These are phyloP conservation scores for Pantherophis alleghaniensis DNA, from an alignment of 2,797 vertebrate genomes.

Conservation along the genomic window DNA sequence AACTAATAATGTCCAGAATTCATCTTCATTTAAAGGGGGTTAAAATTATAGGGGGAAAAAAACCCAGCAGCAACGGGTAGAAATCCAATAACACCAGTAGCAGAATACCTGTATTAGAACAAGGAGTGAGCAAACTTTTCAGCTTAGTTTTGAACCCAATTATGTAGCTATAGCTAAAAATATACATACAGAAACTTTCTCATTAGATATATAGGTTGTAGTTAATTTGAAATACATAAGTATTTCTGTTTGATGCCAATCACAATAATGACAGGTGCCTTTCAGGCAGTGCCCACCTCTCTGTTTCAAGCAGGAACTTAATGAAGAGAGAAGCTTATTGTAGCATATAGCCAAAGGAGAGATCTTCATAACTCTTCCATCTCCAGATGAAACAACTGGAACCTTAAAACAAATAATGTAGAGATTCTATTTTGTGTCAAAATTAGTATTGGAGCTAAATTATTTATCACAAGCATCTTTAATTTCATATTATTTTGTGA, in stretches of 20 bases:
- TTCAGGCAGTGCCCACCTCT: neutral
- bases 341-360: neutral
- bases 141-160: neutral
- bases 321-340: neutral
- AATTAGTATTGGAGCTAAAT: neutral
- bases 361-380: neutral
- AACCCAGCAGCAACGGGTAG: neutral
- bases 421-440: neutral
- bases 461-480: neutral
- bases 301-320: neutral
- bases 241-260: neutral
- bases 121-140: neutral
- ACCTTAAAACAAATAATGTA: neutral
- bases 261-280: neutral
- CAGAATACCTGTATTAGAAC: neutral
- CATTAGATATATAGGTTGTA: neutral
- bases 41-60: neutral
- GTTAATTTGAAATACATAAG: neutral
- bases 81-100: neutral
- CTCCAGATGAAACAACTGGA: neutral
- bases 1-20: neutral
- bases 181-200: neutral
- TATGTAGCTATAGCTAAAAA: neutral
- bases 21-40: neutral
- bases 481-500: neutral